Evolutionary conservation across 2,797 vertebrate genomes (phyloP).

Genomic region (Pseudomugil gertrudae): DNA sequence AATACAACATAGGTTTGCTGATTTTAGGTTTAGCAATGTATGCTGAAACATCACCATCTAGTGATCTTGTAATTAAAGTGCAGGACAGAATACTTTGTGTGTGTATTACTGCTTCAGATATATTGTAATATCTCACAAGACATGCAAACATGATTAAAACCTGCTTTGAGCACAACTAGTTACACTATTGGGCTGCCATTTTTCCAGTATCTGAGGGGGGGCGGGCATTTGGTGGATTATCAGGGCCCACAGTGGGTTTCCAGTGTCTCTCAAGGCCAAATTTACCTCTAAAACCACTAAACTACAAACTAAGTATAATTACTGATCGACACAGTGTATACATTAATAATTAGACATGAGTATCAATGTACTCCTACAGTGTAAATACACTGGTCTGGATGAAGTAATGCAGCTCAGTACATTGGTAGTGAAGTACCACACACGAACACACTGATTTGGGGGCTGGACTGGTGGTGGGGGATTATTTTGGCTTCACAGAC

Average conservation of each 20-base stretch:
- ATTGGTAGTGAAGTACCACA: not conserved
- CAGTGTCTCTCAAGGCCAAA: too few relatives aligned
- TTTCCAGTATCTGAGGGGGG: too few relatives aligned
- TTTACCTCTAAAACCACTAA: not conserved
- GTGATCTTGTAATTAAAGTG: not conserved
- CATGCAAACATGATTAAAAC: not conserved
- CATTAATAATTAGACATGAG: not conserved
- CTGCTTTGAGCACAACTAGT: not conserved
- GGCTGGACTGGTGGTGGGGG: conserved; percentile 33
- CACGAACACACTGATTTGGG: conserved; percentile 9
- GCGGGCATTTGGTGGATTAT: not conserved
- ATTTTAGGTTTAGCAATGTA: not conserved
- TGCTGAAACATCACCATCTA: not conserved
- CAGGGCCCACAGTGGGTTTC: not conserved
- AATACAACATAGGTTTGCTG: too few relatives aligned
- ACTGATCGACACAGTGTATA: not conserved
- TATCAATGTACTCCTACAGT: not conserved
- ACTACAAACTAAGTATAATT: not conserved
- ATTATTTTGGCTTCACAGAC: conserved; percentile 60
- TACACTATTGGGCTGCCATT: too few relatives aligned
- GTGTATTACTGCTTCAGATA: not conserved
- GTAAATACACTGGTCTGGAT: not conserved
- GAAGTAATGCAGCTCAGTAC: not conserved
- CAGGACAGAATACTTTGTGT: not conserved
- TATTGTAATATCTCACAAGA: not conserved